These are phyloP conservation scores for Caenorhabditis angaria DNA, from an alignment of 2,888 invertebrate genomes.

Conservation along the genomic window DNA sequence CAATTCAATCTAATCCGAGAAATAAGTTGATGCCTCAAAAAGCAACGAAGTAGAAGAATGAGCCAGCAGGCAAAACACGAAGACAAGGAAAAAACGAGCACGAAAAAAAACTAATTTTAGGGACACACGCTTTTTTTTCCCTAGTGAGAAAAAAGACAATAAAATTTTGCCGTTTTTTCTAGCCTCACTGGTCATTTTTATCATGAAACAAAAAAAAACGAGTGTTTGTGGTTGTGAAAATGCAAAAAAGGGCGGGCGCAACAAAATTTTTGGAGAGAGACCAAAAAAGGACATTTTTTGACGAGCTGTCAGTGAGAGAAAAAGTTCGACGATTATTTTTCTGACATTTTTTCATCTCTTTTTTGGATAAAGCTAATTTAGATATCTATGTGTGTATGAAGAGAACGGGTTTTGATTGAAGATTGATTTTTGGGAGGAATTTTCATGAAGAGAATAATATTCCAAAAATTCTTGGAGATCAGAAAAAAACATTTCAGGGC, in stretches of 20 bases:
- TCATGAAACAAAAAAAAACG: constrained; percentile 26
- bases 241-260: no score
- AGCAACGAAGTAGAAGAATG: not conserved
- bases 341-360: not conserved
- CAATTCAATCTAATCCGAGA: no score
- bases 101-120: constrained; percentile 37
- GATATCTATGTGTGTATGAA: no score
- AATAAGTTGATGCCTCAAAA: not conserved
- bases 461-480: no score
- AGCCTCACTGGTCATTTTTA: constrained; percentile 30
- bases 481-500: no score
- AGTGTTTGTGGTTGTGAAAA: constrained; percentile 31
- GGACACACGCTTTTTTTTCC: constrained; percentile 13
- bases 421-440: no score
- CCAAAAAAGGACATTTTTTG: constrained; percentile 2
- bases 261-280: not conserved
- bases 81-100: not conserved
- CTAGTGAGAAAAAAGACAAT: constrained; percentile 42
- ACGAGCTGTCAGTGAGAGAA: not conserved
- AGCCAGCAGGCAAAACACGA: no score
- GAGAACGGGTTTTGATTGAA: not conserved
- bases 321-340: constrained; percentile 1
- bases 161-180: constrained; percentile 25
- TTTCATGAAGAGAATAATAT: no score
- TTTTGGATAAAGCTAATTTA: no score